Base-by-base conservation (phyloP, 2,888 invertebrate genomes). In the Dexiosoma caninum region DNA sequence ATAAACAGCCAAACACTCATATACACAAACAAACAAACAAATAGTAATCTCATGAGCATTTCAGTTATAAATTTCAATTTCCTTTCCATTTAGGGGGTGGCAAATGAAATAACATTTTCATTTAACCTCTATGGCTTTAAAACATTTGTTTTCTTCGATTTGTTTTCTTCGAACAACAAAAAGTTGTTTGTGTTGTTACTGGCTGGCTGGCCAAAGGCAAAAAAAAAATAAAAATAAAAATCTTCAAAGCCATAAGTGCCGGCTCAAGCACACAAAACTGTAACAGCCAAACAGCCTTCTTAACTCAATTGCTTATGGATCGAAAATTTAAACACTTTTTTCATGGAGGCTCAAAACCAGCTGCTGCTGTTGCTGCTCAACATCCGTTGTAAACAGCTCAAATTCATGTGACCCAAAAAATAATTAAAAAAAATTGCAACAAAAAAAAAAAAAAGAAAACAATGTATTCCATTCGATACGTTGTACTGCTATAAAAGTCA, bases 91-190 rank as follows among this genome's bases (percentile, higher is more conserved):
- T 75, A 77, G 82, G 79, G 83, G 83, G 72, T 81, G 82, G 82
- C 82, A 84, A 84, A 84, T 83, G 83, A 83, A 84, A 84, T 84
- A 84, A 84, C 83, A 84, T 83, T 84, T 84, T 84, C 83, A 81
- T 83, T 84, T 84, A 83, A 83, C 83, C 83, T 82, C 70, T 72
- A 57, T 77, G 82, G 67, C 81, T 72, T 76, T 27, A 81, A 66
- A 76, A 51, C 76, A 71, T 78, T 72, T 79, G 79, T 83, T 72
- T 78, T 82, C 78, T 77, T 55, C 37, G 42, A 69, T 53, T 70
- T 67, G 19, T 19, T 8, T 8, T 37, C 37, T 30, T 27, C 19
- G 27, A 40, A 6, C 27, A 27, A 5, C 27, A 46, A 37, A 44
- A 51, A 53, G 40, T 42, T 16, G n/a, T 55, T 16, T 46, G n/a